A percentile compares a stretch with the other conserved stretches of the same genome.
Conservation (phyloP, 2,888 invertebrate genomes). For the Myopa tessellatipennis region DNA sequence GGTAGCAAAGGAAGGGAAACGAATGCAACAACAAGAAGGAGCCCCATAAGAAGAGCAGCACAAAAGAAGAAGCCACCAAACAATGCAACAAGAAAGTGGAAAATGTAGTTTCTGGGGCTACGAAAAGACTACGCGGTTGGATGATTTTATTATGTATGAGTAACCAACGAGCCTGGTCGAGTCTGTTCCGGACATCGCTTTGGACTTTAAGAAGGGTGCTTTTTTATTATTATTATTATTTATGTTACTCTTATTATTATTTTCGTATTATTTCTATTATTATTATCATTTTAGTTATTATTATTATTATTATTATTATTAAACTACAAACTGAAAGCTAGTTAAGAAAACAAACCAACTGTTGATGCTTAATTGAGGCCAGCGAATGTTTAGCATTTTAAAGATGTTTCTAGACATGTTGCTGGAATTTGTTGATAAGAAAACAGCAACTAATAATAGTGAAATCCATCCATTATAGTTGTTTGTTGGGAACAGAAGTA, state of each 20-base stretch:
- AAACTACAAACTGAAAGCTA: background rate
- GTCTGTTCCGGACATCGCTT: too few relatives aligned
- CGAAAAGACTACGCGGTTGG: constrained; percentile 48
- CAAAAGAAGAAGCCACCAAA: background rate
- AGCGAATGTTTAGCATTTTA: constrained; percentile 2
- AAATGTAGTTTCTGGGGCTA: constrained; percentile 44
- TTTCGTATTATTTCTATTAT: too few relatives aligned
- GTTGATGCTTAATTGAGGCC: constrained; percentile 22
- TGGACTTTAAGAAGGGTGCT: too few relatives aligned
- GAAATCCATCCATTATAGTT: background rate
- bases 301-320: too few relatives aligned
- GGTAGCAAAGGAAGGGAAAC: background rate
- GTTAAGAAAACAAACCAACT: background rate
- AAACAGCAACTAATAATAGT: background rate
- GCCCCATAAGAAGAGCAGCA: background rate
- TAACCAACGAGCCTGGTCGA: background rate
- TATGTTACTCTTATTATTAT: too few relatives aligned
- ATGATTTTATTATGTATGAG: constrained; percentile 44
- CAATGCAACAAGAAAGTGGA: constrained; percentile 21
- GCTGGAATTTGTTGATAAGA: constrained; percentile 20
- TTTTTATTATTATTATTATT: too few relatives aligned
- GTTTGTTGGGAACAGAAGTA: background rate
- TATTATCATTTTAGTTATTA: too few relatives aligned
- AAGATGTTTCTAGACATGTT: constrained; percentile 12
- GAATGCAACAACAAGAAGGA: constrained; percentile 35